A percentile compares a stretch with the other conserved stretches of the same genome.
These are phyloP conservation scores for Vombatus ursinus DNA, from an alignment of 2,113 vertebrate species.

Conservation along the genomic window DNA sequence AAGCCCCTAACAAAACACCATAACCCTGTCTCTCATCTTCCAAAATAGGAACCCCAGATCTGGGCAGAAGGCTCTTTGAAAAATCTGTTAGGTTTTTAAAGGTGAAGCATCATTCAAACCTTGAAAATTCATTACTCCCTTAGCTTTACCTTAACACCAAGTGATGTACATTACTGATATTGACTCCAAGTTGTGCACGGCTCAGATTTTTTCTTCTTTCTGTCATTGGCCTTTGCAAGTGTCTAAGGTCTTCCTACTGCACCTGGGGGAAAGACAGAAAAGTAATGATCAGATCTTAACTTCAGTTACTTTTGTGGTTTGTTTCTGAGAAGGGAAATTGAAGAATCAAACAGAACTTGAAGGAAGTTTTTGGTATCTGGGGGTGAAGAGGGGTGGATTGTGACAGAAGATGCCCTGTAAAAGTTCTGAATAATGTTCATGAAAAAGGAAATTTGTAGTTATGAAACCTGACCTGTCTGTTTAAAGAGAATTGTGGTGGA, in stretches of 20 bases:
- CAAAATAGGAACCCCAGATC: background rate
- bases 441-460: slow-evolving; percentile 55
- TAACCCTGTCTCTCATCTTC: background rate
- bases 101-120: background rate
- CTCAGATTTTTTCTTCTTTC: background rate
- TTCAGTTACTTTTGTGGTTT: slow-evolving; percentile 41
- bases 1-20: background rate
- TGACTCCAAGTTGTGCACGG: background rate
- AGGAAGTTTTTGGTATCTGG: slow-evolving; percentile 63
- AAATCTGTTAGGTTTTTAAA: background rate
- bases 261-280: background rate
- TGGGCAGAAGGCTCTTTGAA: background rate
- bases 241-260: background rate
- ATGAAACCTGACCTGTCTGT: slow-evolving; percentile 54
- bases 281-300: slow-evolving; percentile 20
- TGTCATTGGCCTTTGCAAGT: background rate
- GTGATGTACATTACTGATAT: background rate
- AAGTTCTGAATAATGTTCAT: slow-evolving; percentile 67
- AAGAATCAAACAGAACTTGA: slow-evolving; percentile 54
- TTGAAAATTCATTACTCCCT: background rate
- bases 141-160: background rate
- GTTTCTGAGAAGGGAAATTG: slow-evolving; percentile 50
- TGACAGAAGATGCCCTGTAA: slow-evolving; percentile 65
- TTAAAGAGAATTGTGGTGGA: slow-evolving; percentile 33
- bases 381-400: slow-evolving; percentile 40